Conservation (phyloP, 2,797 vertebrate species). For the Pteropus rufus region DNA sequence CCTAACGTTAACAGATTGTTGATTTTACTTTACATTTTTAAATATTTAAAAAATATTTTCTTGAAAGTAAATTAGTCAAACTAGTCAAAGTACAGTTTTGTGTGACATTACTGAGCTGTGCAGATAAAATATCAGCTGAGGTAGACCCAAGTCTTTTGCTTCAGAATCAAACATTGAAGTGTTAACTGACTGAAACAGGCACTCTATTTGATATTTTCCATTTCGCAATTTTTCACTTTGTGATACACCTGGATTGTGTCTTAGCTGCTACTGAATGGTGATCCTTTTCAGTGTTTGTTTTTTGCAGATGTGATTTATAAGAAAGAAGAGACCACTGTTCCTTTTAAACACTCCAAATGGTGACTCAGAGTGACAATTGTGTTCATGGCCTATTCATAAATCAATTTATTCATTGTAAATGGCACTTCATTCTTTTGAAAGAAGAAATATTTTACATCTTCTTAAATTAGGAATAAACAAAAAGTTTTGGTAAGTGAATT, state of each 20-base stretch:
- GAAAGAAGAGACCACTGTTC: neutral
- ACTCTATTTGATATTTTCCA: neutral
- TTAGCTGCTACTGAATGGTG: neutral
- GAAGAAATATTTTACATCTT: neutral
- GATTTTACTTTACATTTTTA: slow-evolving; percentile 62
- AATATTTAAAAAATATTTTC: slow-evolving; percentile 9
- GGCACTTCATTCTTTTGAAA: neutral
- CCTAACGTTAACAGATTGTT: slow-evolving; percentile 67
- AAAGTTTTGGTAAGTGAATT: neutral
- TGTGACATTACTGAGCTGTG: neutral
- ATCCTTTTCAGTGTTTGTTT: neutral
- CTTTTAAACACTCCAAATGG: neutral
- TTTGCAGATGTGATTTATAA: neutral
- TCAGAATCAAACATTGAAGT: neutral
- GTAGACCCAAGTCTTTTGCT: neutral
- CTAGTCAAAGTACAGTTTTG: slow-evolving; percentile 24
- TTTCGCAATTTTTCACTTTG: neutral
- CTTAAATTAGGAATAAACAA: neutral
- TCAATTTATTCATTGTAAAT: neutral
- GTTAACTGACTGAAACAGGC: neutral
- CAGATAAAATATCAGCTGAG: neutral
- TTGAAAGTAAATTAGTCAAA: slow-evolving; percentile 43
- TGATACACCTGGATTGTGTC: neutral
- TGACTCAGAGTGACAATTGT: neutral
- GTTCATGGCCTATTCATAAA: neutral